Conservation (phyloP, 2,888 invertebrate species). For the Acronicta psi region DNA sequence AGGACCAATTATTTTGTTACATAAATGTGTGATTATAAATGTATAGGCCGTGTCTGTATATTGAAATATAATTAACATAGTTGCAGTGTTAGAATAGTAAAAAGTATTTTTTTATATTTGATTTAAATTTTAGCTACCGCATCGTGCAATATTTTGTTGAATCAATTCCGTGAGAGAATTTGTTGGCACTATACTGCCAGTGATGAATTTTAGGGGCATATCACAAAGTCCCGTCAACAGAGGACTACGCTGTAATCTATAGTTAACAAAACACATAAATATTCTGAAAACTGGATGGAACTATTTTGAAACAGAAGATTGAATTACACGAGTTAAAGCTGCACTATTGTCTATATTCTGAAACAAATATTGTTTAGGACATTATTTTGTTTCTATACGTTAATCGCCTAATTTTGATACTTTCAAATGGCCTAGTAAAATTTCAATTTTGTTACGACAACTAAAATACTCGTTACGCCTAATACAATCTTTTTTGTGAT, state of each 20-base stretch:
- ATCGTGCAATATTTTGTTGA: slow-evolving; percentile 13
- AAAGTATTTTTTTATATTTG: slow-evolving; percentile 42
- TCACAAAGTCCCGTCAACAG: slow-evolving; percentile 11
- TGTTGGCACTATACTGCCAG: slow-evolving; percentile 7
- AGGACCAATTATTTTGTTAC: no score
- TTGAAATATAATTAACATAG: slow-evolving; percentile 46
- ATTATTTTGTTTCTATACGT: slow-evolving; percentile 15
- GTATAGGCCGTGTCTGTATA: slow-evolving; percentile 50
- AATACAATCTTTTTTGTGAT: slow-evolving; percentile 39
- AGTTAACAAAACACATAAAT: slow-evolving; percentile 15
- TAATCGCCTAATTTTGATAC: slow-evolving; percentile 17
- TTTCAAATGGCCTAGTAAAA: slow-evolving; percentile 42
- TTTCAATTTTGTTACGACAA: slow-evolving; percentile 25
- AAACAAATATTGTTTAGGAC: slow-evolving; percentile 1
- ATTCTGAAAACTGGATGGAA: slow-evolving; percentile 6
- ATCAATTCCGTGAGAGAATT: slow-evolving; percentile 27
- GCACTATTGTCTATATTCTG: no score
- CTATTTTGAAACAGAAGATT: slow-evolving; percentile 14
- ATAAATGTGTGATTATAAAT: slow-evolving; percentile 38
- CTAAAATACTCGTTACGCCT: slow-evolving; percentile 29
- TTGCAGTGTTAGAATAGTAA: slow-evolving; percentile 48
- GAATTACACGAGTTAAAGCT: slow-evolving; percentile 6
- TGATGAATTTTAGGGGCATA: slow-evolving; percentile 35
- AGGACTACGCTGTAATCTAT: slow-evolving; percentile 15
- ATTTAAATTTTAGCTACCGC: slow-evolving; percentile 31